Evolutionary conservation across 2,113 vertebrate genomes (phyloP).

Genomic region (Azemiops feae): DNA sequence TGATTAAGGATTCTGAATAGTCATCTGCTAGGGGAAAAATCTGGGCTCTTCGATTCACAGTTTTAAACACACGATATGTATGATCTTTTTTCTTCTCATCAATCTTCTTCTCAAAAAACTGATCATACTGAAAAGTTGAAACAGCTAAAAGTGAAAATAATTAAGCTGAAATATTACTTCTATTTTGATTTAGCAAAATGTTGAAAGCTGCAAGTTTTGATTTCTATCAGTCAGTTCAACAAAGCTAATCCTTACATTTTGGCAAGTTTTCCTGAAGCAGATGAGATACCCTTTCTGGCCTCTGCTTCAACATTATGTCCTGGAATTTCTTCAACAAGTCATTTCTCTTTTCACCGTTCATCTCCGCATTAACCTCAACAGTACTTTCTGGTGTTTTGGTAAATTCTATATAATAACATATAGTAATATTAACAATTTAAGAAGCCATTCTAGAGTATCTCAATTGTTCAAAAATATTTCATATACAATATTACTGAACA

Average conservation of each 20-base stretch:
- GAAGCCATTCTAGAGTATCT: not conserved
- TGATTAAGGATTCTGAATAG: conserved; percentile 79
- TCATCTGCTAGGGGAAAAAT: conserved; percentile 95
- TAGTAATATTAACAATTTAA: not conserved
- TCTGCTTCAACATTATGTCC: conserved; percentile 84
- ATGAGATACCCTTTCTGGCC: conserved; percentile 85
- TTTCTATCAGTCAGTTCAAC: not conserved
- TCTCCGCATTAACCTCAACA: conserved; percentile 33
- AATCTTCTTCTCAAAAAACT: conserved; percentile 95
- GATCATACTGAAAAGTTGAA: conserved; percentile 89
- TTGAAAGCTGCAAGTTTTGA: not conserved
- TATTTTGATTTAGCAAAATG: not conserved
- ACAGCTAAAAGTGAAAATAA: conserved; percentile 63
- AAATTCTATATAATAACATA: conserved; percentile 70
- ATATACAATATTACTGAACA: not conserved
- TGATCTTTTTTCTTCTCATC: conserved; percentile 93
- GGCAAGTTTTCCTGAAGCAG: conserved; percentile 94
- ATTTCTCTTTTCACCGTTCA: conserved; percentile 47
- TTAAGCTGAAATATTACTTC: not conserved
- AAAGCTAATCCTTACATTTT: conserved; percentile 73
- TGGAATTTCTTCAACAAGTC: conserved; percentile 79
- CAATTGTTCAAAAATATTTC: not conserved
- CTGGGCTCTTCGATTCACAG: conserved; percentile 86
- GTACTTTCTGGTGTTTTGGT: conserved; percentile 64
- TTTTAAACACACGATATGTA: conserved; percentile 96